phyloP scores from a whole-genome alignment of 92 coral and sea anemone species.

The Epizoanthus scotinus region DNA sequence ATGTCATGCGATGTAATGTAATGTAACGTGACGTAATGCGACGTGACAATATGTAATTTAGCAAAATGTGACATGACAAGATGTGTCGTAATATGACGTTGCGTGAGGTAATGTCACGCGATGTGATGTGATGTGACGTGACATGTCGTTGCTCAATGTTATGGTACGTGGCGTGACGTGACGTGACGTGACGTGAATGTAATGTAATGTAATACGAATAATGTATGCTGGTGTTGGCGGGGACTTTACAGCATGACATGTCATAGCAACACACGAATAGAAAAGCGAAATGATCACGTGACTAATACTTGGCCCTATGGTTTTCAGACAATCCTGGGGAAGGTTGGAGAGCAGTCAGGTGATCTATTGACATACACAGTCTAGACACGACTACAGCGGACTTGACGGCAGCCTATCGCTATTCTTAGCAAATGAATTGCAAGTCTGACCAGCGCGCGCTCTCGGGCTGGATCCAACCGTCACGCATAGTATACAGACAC shows the following conservation, averaged over 20 bases:
- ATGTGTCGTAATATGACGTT: too few species aligned
- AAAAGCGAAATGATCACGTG: not conserved
- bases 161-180: too few species aligned
- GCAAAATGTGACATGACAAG: not conserved
- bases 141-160: not conserved
- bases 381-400: constrained; percentile 18
- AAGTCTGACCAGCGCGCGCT: too few species aligned
- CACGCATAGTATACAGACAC: too few species aligned
- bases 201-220: too few species aligned
- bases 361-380: constrained; percentile 9
- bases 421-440: not conserved
- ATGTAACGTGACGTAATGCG: not conserved
- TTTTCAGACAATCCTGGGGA: constrained; percentile 38
- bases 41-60: too few species aligned
- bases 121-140: not conserved
- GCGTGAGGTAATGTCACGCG: not conserved
- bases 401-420: not conserved
- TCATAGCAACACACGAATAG: not conserved
- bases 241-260: too few species aligned
- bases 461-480: too few species aligned
- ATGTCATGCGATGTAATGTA: not conserved
- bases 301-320: constrained; percentile 34
- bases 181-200: too few species aligned
- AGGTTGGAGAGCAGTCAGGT: constrained; percentile 41
- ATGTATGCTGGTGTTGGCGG: too few species aligned